Conservation (phyloP, 2,888 invertebrate genomes). For the Spodoptera exigua region DNA sequence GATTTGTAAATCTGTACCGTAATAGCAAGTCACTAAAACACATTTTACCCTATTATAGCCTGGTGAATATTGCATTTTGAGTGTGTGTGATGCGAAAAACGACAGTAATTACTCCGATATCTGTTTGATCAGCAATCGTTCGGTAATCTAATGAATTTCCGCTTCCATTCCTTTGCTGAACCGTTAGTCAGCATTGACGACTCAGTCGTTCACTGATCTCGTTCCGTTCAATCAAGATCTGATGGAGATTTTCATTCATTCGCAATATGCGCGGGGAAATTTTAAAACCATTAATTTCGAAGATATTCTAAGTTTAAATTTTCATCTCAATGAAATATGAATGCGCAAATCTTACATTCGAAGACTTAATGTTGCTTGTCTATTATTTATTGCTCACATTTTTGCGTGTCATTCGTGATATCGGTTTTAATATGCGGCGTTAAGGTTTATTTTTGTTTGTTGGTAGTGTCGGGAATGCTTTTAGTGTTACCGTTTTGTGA, state of each 20-base stretch:
- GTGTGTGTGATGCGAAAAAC: no score
- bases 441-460: slow-evolving; percentile 26
- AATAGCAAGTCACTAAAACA: no score
- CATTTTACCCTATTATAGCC: no score
- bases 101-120: no score
- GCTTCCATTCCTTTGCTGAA: not conserved
- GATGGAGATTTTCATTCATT: slow-evolving; percentile 18
- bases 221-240: slow-evolving; percentile 27
- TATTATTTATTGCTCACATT: slow-evolving; percentile 33
- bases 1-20: no score
- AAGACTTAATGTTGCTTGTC: slow-evolving; percentile 18
- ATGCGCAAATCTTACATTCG: slow-evolving; percentile 36
- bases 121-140: not conserved
- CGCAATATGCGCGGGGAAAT: slow-evolving; percentile 28
- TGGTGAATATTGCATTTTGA: no score
- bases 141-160: slow-evolving; percentile 1
- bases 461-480: slow-evolving; percentile 19
- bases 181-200: not conserved
- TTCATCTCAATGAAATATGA: slow-evolving; percentile 50
- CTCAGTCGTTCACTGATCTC: slow-evolving; percentile 9
- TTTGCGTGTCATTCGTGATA: not conserved
- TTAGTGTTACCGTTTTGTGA: slow-evolving; percentile 26
- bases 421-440: slow-evolving; percentile 7
- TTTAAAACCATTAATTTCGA: slow-evolving; percentile 40
- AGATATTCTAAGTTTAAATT: slow-evolving; percentile 37